Evolutionary conservation across 2,888 invertebrate genomes (phyloP).

Genomic region (Dasysyrphus tricinctus): DNA sequence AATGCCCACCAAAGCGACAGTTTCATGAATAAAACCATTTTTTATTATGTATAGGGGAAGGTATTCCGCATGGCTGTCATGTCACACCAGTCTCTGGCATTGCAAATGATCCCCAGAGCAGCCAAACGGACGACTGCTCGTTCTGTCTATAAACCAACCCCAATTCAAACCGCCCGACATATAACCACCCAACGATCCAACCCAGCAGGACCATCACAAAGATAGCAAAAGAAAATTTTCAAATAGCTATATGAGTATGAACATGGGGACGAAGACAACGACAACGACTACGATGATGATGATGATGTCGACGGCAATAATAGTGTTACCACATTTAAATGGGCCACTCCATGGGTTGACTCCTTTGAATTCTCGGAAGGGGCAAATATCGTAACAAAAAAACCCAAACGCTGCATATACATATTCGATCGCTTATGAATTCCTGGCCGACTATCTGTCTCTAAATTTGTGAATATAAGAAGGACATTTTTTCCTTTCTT

Average conservation of each 20-base stretch:
- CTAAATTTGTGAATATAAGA: slow-evolving; percentile 29
- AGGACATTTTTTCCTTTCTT: slow-evolving; percentile 23
- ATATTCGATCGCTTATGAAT: slow-evolving; percentile 74
- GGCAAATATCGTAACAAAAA: slow-evolving; percentile 23
- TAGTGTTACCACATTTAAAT: slow-evolving; percentile 64
- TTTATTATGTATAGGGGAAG: slow-evolving; percentile 42
- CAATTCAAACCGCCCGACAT: not conserved
- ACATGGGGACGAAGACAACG: slow-evolving; percentile 28
- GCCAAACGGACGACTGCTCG: slow-evolving; percentile 40
- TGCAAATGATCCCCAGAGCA: slow-evolving; percentile 69
- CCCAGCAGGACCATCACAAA: slow-evolving; percentile 7
- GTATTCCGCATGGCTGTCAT: slow-evolving; percentile 54
- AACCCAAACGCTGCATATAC: slow-evolving; percentile 44
- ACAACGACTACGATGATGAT: slow-evolving; percentile 26
- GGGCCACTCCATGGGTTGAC: slow-evolving; percentile 67
- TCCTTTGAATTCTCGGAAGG: slow-evolving; percentile 28
- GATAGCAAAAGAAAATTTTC: slow-evolving; percentile 56
- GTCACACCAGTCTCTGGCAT: slow-evolving; percentile 56
- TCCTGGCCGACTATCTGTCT: slow-evolving; percentile 71
- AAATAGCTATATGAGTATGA: slow-evolving; percentile 44
- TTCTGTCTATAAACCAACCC: slow-evolving; percentile 6
- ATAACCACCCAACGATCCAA: not conserved
- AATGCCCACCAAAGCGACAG: slow-evolving; percentile 72
- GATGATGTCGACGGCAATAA: slow-evolving; percentile 49
- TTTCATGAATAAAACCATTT: slow-evolving; percentile 75